Conservation (phyloP, 2,888 invertebrate genomes). For the Oligia latruncula region DNA sequence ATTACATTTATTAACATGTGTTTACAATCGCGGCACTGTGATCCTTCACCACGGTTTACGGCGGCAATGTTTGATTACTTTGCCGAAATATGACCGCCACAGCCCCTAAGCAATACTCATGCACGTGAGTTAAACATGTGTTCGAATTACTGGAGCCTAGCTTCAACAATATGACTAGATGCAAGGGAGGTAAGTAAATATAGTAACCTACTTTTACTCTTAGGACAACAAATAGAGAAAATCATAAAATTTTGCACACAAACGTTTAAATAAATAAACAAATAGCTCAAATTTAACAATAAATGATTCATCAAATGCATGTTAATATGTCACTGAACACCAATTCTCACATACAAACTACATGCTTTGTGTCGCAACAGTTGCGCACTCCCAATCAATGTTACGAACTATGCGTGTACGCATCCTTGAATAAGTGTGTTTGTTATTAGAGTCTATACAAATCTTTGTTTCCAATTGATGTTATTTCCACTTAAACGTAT, state of each 20-base stretch:
- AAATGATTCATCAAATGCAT: constrained; percentile 10
- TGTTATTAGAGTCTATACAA: constrained; percentile 6
- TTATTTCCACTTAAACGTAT: neutral
- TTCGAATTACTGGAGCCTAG: neutral
- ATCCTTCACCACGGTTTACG: too few relatives aligned
- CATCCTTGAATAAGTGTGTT: constrained; percentile 57
- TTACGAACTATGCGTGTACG: constrained; percentile 21
- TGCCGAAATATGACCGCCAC: constrained; percentile 9
- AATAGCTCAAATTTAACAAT: neutral
- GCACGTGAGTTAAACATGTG: constrained; percentile 6
- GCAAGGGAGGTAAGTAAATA: neutral
- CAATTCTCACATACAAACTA: constrained; percentile 29
- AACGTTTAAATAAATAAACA: neutral
- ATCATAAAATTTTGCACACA: neutral
- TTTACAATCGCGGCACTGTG: too few relatives aligned
- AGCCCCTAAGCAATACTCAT: constrained; percentile 11
- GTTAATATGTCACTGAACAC: constrained; percentile 44
- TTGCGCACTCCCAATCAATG: constrained; percentile 38
- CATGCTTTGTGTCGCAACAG: constrained; percentile 36
- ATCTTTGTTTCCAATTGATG: neutral
- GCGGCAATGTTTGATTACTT: constrained; percentile 36
- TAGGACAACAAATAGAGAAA: too few relatives aligned
- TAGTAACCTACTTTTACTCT: too few relatives aligned
- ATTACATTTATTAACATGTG: neutral
- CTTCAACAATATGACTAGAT: neutral